phyloP scores from a whole-genome alignment of 2,113 vertebrate genomes.

The Clarias macrocephalus region DNA sequence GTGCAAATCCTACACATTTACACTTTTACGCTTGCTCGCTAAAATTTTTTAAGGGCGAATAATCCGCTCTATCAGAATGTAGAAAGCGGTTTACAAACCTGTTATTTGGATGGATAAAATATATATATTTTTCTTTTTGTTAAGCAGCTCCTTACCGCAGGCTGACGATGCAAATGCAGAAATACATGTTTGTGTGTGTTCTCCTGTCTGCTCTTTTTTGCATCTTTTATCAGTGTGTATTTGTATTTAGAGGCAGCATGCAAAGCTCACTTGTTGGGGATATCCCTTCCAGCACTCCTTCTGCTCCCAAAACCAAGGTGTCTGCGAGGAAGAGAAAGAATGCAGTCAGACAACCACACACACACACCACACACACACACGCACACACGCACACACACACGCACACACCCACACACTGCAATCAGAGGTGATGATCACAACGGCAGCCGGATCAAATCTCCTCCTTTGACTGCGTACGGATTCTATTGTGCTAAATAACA shows the following conservation, averaged over 20 bases:
- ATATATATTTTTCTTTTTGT: background rate
- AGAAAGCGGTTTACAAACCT: background rate
- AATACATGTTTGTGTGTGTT: background rate
- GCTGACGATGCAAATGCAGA: background rate
- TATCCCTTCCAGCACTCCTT: constrained; percentile 85
- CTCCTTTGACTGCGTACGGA: background rate
- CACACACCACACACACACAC: background rate
- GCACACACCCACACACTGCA: background rate
- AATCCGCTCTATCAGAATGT: background rate
- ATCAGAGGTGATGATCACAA: background rate
- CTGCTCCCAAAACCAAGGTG: constrained; percentile 87
- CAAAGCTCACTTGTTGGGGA: constrained; percentile 78
- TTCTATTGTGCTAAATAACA: background rate
- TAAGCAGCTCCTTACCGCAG: background rate
- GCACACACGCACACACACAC: background rate
- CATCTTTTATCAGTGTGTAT: background rate
- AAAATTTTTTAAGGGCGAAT: background rate
- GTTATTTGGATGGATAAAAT: constrained; percentile 1
- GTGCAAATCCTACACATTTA: background rate
- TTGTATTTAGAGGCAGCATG: background rate
- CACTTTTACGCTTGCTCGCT: background rate
- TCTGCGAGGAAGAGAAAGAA: constrained; percentile 67
- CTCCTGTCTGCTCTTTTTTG: background rate
- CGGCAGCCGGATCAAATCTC: background rate
- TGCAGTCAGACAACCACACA: constrained; percentile 5